Percentiles rank a stretch among this genome's conserved stretches.
Conservation (phyloP, 2,888 invertebrate species). For the Theretra japonica region DNA sequence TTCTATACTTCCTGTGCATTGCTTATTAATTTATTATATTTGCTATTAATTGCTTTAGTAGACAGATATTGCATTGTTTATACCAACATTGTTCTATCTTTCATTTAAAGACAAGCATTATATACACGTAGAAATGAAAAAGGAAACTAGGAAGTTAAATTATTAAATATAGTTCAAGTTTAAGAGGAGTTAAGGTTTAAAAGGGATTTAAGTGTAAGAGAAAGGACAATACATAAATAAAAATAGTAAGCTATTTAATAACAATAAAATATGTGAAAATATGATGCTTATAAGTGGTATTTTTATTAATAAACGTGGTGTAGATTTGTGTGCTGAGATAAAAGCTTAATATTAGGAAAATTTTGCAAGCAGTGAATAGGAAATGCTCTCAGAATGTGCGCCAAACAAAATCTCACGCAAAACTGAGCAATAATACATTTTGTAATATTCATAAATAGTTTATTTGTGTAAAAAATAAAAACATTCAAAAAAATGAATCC, state of each 20-base stretch:
- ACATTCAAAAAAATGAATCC: conserved; percentile 17
- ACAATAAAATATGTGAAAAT: too few relatives aligned
- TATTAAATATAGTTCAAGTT: too few relatives aligned
- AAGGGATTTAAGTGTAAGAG: too few relatives aligned
- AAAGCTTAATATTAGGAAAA: neutral
- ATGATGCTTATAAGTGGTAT: too few relatives aligned
- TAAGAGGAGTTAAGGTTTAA: too few relatives aligned
- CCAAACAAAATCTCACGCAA: neutral
- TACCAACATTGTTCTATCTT: too few relatives aligned
- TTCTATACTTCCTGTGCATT: neutral
- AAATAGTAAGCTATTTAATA: too few relatives aligned
- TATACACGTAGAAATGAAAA: too few relatives aligned
- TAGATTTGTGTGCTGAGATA: neutral
- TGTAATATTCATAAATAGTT: conserved; percentile 18
- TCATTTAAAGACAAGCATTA: too few relatives aligned
- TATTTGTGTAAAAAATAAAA: conserved; percentile 26
- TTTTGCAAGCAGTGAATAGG: neutral
- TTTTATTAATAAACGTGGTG: neutral
- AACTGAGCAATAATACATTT: conserved; percentile 19
- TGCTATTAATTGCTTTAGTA: neutral
- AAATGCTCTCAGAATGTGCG: conserved; percentile 10
- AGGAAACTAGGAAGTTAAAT: too few relatives aligned
- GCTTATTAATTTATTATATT: neutral
- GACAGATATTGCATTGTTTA: too few relatives aligned
- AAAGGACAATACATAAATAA: too few relatives aligned